Base-by-base conservation (phyloP, 2,888 invertebrate genomes). In the Axea sp. region DNA sequence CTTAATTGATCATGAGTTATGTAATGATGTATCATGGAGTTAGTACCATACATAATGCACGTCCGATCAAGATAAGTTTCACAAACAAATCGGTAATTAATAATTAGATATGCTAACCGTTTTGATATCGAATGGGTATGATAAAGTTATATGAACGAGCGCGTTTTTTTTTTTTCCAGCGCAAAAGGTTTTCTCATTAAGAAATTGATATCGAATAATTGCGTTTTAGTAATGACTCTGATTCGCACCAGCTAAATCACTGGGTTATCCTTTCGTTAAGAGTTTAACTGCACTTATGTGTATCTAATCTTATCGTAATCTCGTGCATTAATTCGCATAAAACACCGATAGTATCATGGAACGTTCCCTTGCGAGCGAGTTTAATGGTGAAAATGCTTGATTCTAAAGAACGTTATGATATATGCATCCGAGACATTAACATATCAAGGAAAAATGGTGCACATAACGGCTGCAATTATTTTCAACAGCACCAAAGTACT, bases 51-150 rank as follows among this genome's bases (percentile, higher is more conserved):
- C 41, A 45, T 60, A 59, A 68, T 51, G 51, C 17, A 43, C 43
- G 68, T 33, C 43, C 51, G 39, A 59, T 68, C 68, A 30, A 41
- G 68, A 57, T 59, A 68, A 57, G 49, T 68, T 59, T 43, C 51
- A 41, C 49, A 41, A 68, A 51, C 68, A 69, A 69, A 69, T 69
- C 68, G 41, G 68, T 69, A 69, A 69, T 69, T 69, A 69, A 69
- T 69, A 69, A 60, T 69, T 69, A 51, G 45, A 59, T 60, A 69
- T 60, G 53, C 59, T 53, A 37, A 43, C 53, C 19, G 49, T 15
- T 31, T 68, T 43, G 49, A 51, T 67, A 51, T 35, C 51, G 15
- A 11, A 26, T n/a, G 14, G 22, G 26, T 7, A 22, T 19, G 60
- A 60, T 69, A 14, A 37, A 67, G 47, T 57, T 49, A 57, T 67